These are phyloP conservation scores for Eulithis testata DNA, from an alignment of 2,888 invertebrate genomes.

Conservation along the genomic window DNA sequence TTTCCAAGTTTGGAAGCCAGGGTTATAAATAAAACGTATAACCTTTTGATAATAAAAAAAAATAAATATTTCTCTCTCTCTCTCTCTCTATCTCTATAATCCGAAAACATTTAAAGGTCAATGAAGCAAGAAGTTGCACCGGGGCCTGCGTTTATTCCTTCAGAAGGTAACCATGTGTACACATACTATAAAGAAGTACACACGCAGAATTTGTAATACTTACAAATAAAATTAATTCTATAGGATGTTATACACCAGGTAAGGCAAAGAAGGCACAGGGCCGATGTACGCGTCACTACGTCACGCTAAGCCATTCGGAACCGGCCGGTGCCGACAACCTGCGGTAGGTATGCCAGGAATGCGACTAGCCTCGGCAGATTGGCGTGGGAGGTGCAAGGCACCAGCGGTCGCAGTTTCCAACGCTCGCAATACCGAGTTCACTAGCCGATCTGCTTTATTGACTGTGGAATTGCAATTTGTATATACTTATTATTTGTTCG, in stretches of 20 bases:
- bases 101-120: background rate
- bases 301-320: constrained; percentile 72
- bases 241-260: constrained; percentile 18
- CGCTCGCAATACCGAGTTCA: constrained; percentile 51
- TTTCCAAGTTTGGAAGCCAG: constrained; percentile 13
- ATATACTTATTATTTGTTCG: constrained; percentile 6
- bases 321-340: constrained; percentile 80
- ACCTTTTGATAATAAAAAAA: constrained; percentile 6
- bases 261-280: constrained; percentile 40
- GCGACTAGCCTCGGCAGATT: constrained; percentile 70
- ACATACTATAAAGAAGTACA: too few species aligned
- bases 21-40: constrained; percentile 7
- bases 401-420: constrained; percentile 48
- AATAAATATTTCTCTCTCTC: too few species aligned
- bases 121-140: constrained; percentile 2
- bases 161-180: background rate
- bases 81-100: too few species aligned
- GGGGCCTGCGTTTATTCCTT: background rate
- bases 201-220: too few species aligned
- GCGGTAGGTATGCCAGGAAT: constrained; percentile 76
- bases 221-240: too few species aligned
- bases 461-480: constrained; percentile 24
- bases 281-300: constrained; percentile 70
- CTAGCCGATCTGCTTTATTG: constrained; percentile 33
- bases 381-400: constrained; percentile 74